These are phyloP conservation scores for Petromus typicus DNA, from an alignment of 2,113 vertebrate species.

Conservation along the genomic window DNA sequence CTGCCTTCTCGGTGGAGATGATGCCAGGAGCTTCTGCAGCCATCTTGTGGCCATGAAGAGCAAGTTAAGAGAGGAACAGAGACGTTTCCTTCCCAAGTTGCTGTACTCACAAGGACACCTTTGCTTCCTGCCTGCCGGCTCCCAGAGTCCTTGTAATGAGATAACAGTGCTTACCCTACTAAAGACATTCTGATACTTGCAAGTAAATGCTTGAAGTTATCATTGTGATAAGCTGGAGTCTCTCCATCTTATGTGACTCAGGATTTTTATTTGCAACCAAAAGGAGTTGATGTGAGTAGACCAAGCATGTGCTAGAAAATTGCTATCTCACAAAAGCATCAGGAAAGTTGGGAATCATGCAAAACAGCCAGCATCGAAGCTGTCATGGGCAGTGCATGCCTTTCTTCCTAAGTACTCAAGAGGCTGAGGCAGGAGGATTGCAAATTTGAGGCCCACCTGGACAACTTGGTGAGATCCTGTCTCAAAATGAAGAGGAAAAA, in stretches of 20 bases:
- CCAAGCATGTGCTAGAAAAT: background rate
- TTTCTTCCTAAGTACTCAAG: background rate
- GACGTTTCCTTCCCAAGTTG: background rate
- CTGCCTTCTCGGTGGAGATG: background rate
- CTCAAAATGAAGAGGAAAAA: background rate
- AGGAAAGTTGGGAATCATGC: background rate
- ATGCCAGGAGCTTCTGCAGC: slow-evolving; percentile 73
- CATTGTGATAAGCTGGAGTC: background rate
- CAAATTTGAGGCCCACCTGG: background rate
- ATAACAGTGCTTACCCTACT: background rate
- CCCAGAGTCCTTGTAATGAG: background rate
- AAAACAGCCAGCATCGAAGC: background rate
- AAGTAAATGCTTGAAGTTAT: background rate
- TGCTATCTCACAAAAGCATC: background rate
- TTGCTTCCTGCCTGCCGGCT: background rate
- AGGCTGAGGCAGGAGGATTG: background rate
- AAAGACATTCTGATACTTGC: background rate
- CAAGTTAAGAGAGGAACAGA: background rate
- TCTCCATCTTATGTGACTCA: background rate
- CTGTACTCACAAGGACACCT: background rate
- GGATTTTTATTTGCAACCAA: slow-evolving; percentile 5
- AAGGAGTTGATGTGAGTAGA: background rate
- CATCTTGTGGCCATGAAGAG: slow-evolving; percentile 73
- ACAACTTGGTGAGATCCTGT: background rate
- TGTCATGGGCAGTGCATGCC: fast-evolving